Conservation (phyloP, 2,797 vertebrate genomes). For the Psittacula derbiana region DNA sequence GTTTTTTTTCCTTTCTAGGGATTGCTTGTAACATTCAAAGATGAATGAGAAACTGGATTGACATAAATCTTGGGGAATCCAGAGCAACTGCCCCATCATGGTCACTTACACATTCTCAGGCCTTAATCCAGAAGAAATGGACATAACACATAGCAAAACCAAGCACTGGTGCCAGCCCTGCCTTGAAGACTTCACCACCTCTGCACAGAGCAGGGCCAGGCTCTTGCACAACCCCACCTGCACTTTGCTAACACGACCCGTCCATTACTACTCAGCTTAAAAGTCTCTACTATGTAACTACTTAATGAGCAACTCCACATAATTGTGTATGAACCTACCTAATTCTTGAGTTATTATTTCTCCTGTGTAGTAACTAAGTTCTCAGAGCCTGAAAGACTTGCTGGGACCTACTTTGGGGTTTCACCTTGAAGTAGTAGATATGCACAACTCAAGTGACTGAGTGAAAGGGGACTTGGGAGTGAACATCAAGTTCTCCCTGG, state of each 20-base stretch:
- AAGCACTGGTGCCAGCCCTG: not conserved
- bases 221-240: not conserved
- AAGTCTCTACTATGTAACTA: not conserved
- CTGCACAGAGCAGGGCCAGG: not conserved
- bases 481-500: not conserved
- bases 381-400: not conserved
- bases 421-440: not conserved
- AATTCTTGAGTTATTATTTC: not conserved
- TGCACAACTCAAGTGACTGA: not conserved
- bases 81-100: not conserved
- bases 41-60: not conserved
- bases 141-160: not conserved
- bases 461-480: not conserved
- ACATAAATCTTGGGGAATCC: not conserved
- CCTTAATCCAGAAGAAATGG: not conserved
- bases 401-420: not conserved
- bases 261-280: fast-evolving
- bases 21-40: not conserved
- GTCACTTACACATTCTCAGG: not conserved
- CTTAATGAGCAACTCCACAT: not conserved
- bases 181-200: not conserved
- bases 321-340: not conserved
- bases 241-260: no score
- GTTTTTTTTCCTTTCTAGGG: not conserved
- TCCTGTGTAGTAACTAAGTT: not conserved